A percentile compares a stretch with the other conserved stretches of the same genome.
Conservation (phyloP, 2,797 vertebrate genomes). For the Parotocinclus haroldoi region DNA sequence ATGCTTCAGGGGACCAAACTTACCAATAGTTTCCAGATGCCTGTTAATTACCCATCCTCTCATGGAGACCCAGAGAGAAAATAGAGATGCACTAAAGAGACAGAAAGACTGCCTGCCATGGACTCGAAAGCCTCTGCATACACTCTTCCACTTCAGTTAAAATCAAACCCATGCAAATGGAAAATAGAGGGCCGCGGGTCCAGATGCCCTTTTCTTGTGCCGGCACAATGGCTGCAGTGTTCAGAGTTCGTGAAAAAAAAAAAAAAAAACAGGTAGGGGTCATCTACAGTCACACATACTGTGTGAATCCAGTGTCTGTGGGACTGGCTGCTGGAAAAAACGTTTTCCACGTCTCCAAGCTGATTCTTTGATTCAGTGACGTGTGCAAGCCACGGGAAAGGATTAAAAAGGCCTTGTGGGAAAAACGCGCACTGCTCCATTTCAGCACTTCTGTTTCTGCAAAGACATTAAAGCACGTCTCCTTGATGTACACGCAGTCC, state of each 20-base stretch:
- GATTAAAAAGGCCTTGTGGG: background rate
- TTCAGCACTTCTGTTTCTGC: slow-evolving; percentile 42
- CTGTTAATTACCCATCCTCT: slow-evolving; percentile 74
- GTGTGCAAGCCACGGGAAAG: slow-evolving; percentile 8
- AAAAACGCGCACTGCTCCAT: slow-evolving; percentile 39
- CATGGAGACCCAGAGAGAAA: slow-evolving; percentile 27
- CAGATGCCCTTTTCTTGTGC: slow-evolving; percentile 29
- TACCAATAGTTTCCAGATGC: slow-evolving; percentile 95
- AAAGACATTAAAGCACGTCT: background rate
- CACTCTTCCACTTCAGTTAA: slow-evolving; percentile 2
- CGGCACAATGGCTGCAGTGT: slow-evolving; percentile 68
- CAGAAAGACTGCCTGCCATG: slow-evolving; percentile 25
- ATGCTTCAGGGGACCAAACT: slow-evolving; percentile 71
- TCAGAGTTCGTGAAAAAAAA: slow-evolving; percentile 60
- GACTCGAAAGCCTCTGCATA: slow-evolving; percentile 3
- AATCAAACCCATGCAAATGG: slow-evolving; percentile 18
- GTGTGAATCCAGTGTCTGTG: slow-evolving; percentile 53
- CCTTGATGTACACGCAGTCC: slow-evolving; percentile 45
- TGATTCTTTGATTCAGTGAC: slow-evolving; percentile 32
- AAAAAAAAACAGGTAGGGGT: slow-evolving; percentile 67
- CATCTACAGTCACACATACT: slow-evolving; percentile 57
- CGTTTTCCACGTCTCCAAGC: too few species aligned
- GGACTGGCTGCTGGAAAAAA: slow-evolving; percentile 29
- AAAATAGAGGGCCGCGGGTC: slow-evolving; percentile 19
- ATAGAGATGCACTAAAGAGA: slow-evolving; percentile 33